These are phyloP conservation scores for Eulemur rufifrons DNA, from an alignment of 2,113 vertebrate genomes.

Conservation along the genomic window DNA sequence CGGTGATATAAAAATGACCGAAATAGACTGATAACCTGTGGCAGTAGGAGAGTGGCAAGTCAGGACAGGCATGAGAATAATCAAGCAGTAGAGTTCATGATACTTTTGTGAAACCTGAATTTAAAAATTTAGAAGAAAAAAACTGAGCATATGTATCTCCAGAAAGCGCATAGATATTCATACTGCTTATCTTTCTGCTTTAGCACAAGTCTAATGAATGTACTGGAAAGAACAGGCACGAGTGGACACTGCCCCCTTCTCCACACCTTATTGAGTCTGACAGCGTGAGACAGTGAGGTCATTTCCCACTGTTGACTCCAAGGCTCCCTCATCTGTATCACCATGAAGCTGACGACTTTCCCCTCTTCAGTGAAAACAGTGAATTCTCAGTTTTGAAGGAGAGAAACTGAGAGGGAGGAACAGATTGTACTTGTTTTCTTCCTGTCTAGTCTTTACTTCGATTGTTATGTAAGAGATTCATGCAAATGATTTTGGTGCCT, in stretches of 20 bases:
- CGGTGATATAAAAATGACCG: background rate
- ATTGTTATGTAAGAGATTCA: background rate
- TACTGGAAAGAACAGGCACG: background rate
- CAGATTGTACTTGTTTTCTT: background rate
- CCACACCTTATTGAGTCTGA: background rate
- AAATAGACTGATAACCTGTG: background rate
- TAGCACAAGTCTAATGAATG: background rate
- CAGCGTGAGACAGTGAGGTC: background rate
- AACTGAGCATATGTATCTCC: background rate
- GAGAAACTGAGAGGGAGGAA: background rate
- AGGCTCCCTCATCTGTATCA: background rate
- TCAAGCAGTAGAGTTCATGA: background rate
- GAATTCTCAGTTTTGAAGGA: background rate
- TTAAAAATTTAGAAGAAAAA: background rate
- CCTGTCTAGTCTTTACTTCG: background rate
- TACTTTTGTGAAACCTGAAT: background rate
- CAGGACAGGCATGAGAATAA: background rate
- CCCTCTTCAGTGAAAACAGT: background rate
- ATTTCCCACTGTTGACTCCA: background rate
- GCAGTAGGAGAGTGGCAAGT: background rate
- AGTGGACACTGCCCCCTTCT: background rate
- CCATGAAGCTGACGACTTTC: background rate
- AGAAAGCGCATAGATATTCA: background rate
- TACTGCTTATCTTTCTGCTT: background rate
- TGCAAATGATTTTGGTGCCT: background rate